These are phyloP conservation scores for Melieria omissa DNA, from an alignment of 2,888 invertebrate genomes.

Conservation along the genomic window DNA sequence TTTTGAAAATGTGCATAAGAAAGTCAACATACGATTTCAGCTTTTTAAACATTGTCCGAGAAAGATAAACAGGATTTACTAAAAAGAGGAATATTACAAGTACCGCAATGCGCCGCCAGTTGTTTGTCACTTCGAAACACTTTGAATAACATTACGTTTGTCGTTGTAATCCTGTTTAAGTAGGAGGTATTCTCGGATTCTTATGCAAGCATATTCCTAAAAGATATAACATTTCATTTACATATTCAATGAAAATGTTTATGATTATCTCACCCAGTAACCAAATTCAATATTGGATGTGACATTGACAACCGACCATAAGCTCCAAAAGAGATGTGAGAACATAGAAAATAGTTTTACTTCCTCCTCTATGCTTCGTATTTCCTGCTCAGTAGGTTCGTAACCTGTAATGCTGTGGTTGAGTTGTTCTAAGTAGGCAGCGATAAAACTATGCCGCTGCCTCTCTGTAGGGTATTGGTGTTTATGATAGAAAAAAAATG, in stretches of 20 bases:
- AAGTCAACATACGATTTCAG: no score
- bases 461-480: slow-evolving; percentile 80
- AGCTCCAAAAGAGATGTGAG: slow-evolving; percentile 92
- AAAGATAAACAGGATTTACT: no score
- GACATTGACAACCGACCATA: slow-evolving; percentile 93
- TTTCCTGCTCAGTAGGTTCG: slow-evolving; percentile 69
- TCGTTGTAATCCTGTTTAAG: slow-evolving; percentile 50
- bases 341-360: slow-evolving; percentile 85
- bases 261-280: slow-evolving; percentile 80
- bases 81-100: no score
- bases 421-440: slow-evolving; percentile 59
- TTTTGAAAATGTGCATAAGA: no score
- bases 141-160: not conserved
- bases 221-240: not conserved
- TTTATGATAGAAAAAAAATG: slow-evolving; percentile 78
- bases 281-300: slow-evolving; percentile 92
- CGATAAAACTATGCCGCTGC: slow-evolving; percentile 69
- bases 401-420: slow-evolving; percentile 55
- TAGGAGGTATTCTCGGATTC: slow-evolving; percentile 59
- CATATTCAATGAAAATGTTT: not conserved
- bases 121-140: not conserved
- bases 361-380: slow-evolving; percentile 77
- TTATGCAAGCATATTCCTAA: slow-evolving; percentile 43
- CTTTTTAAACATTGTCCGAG: no score
- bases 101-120: no score